These are phyloP conservation scores for Hybos culiciformis DNA, from an alignment of 2,888 invertebrate species.

Conservation along the genomic window DNA sequence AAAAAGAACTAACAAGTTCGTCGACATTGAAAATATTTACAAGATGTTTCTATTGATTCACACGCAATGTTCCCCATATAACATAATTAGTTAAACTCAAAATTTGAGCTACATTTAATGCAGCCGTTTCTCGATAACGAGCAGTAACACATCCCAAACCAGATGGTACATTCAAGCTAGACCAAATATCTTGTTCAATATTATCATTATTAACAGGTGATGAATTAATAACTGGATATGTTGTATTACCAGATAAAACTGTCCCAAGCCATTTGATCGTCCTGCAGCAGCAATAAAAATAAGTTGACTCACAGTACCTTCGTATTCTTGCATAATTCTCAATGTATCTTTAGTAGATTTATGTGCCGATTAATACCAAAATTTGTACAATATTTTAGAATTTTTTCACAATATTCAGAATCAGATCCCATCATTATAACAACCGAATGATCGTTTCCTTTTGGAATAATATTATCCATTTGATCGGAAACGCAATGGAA, in stretches of 20 bases:
- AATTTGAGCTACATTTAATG: constrained; percentile 84
- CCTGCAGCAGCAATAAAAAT: constrained; percentile 95
- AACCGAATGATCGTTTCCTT: constrained; percentile 50
- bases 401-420: constrained; percentile 68
- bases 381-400: constrained; percentile 53
- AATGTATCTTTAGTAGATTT: constrained; percentile 78
- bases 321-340: constrained; percentile 62
- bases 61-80: constrained; percentile 75
- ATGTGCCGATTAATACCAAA: constrained; percentile 88
- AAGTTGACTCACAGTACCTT: constrained; percentile 61
- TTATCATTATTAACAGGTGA: constrained; percentile 74
- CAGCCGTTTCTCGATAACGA: constrained; percentile 85
- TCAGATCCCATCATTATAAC: constrained; percentile 93
- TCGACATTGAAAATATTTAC: no score
- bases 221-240: constrained; percentile 93
- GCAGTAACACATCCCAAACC: constrained; percentile 92
- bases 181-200: constrained; percentile 75
- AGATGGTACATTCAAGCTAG: constrained; percentile 88
- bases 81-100: constrained; percentile 71
- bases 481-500: constrained; percentile 88
- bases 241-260: constrained; percentile 84
- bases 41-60: constrained; percentile 66
- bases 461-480: constrained; percentile 55
- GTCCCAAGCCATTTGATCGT: constrained; percentile 95
- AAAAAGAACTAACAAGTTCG: no score